Percentiles rank a stretch among this genome's conserved stretches.
Conservation (phyloP, 1,140 invertebrate species). For the Steinernema khuongi region DNA sequence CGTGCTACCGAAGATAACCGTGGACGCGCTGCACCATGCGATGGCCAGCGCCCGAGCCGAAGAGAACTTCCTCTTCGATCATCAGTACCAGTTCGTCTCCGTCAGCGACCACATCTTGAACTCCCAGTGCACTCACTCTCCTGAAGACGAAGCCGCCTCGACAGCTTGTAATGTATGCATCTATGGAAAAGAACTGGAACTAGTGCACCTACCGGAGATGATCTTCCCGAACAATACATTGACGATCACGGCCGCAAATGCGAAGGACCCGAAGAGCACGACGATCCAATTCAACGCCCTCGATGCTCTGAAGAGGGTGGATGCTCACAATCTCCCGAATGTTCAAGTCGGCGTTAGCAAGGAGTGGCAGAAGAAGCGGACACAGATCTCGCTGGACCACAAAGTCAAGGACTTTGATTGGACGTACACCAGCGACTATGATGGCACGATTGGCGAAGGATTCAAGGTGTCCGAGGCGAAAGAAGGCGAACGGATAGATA, state of each 20-base stretch:
- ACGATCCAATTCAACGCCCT: constrained; percentile 74
- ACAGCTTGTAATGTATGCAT: constrained; percentile 61
- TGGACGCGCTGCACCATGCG: background rate
- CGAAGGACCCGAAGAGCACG: constrained; percentile 65
- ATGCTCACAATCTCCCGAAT: constrained; percentile 67
- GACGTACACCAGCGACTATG: constrained; percentile 92
- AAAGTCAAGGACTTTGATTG: constrained; percentile 72
- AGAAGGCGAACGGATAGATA: constrained; percentile 76
- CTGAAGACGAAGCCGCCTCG: constrained; percentile 5
- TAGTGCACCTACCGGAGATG: constrained; percentile 94
- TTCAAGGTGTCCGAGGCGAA: constrained; percentile 52
- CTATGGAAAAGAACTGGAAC: constrained; percentile 70
- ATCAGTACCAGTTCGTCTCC: constrained; percentile 20
- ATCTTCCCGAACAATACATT: constrained; percentile 80
- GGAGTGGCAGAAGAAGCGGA: background rate
- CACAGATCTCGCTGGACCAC: background rate
- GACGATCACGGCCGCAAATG: constrained; percentile 68
- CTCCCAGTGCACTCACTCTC: constrained; percentile 18
- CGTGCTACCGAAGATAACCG: no score
- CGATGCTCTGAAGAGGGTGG: constrained; percentile 78
- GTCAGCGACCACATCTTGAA: constrained; percentile 29
- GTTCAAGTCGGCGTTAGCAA: constrained; percentile 66
- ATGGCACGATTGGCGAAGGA: constrained; percentile 64
- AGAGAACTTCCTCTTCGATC: background rate
- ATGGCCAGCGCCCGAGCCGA: background rate